Evolutionary conservation across 2,113 vertebrate genomes (phyloP).

Genomic region (Dromiciops gliroides): DNA sequence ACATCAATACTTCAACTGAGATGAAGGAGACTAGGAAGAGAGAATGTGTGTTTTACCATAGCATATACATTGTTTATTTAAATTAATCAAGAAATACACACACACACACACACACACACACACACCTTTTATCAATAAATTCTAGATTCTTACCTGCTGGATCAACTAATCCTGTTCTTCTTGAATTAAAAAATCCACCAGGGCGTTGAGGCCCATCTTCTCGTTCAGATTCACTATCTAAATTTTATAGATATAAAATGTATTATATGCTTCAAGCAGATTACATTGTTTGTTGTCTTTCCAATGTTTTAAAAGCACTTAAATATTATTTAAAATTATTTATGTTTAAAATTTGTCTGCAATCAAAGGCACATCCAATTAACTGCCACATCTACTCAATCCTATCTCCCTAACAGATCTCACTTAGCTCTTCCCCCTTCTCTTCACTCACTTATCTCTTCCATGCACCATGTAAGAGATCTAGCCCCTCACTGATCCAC

Average conservation of each 20-base stretch:
- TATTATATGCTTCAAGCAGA: not conserved
- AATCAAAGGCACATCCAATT: not conserved
- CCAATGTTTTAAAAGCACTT: constrained; percentile 36
- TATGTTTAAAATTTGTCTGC: not conserved
- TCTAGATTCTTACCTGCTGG: constrained; percentile 67
- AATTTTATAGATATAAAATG: constrained; percentile 43
- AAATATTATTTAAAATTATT: not conserved
- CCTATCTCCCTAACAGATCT: not conserved
- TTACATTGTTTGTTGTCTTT: constrained; percentile 39
- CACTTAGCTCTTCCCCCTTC: not conserved
- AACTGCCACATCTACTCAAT: not conserved
- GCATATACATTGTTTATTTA: constrained; percentile 14
- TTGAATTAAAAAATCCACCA: constrained; percentile 41
- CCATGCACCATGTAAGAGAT: not conserved
- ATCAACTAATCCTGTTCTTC: constrained; percentile 41
- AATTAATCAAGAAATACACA: not conserved
- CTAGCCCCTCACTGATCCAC: not conserved
- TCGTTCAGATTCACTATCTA: constrained; percentile 66
- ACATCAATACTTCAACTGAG: constrained; percentile 10
- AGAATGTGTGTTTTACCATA: not conserved
- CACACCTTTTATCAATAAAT: not conserved
- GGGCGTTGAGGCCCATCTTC: constrained; percentile 4
- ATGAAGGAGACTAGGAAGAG: not conserved
- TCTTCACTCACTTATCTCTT: not conserved
- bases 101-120: not conserved